Conservation (phyloP, 2,888 invertebrate genomes). For the Nowickia ferox region DNA sequence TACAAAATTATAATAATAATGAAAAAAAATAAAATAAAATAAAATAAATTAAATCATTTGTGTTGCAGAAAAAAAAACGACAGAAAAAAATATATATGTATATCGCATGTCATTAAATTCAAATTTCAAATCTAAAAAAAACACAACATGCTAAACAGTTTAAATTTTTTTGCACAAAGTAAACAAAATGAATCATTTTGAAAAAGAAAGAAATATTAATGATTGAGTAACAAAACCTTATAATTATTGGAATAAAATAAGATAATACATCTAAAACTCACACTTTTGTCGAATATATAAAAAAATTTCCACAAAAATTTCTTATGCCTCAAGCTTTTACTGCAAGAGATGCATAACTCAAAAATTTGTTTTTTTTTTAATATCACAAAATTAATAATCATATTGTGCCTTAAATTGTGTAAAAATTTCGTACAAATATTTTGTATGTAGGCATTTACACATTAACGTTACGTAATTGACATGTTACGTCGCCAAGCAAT, state of each 20-base stretch:
- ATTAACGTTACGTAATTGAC: no score
- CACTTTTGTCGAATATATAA: background rate
- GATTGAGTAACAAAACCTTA: conserved; percentile 3
- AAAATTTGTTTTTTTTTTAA: no score
- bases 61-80: conserved; percentile 14
- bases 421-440: no score
- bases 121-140: conserved; percentile 11
- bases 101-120: conserved; percentile 38
- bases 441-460: no score
- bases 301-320: background rate
- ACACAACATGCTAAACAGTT: conserved; percentile 9
- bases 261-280: background rate
- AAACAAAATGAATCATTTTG: conserved; percentile 27
- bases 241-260: background rate
- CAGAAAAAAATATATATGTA: background rate
- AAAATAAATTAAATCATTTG: conserved; percentile 42
- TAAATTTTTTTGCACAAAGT: background rate
- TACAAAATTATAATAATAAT: background rate
- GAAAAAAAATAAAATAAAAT: no score
- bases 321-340: no score
- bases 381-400: no score
- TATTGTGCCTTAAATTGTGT: no score
- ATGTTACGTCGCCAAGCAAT: no score
- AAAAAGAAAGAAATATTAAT: background rate
- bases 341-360: no score